Percentiles rank a stretch among this genome's conserved stretches.
These are phyloP conservation scores for Sabellastarte sp. DNA, from an alignment of 2,888 invertebrate genomes.

Conservation along the genomic window DNA sequence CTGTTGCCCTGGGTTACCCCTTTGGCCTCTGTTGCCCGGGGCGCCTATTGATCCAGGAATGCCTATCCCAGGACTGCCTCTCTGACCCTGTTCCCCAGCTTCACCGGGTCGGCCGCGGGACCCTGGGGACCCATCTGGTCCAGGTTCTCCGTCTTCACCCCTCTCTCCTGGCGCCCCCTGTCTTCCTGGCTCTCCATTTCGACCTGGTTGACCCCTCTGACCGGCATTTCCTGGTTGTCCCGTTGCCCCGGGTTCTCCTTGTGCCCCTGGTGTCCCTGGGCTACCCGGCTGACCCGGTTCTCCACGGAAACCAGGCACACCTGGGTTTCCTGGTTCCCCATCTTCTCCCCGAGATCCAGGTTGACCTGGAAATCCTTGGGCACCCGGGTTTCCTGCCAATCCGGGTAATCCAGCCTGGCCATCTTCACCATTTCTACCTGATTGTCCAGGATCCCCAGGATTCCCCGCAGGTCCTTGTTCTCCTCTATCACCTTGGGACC, in stretches of 20 bases:
- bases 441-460: constrained; percentile 6
- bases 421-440: constrained; percentile 15
- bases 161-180: background rate
- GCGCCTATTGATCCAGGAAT: background rate
- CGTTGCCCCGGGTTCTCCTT: constrained; percentile 15
- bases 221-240: constrained; percentile 8
- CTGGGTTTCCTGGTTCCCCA: background rate
- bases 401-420: constrained; percentile 28
- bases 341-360: constrained; percentile 1
- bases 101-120: constrained; percentile 10
- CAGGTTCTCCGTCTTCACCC: constrained; percentile 8
- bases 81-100: constrained; percentile 2
- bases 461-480: constrained; percentile 34
- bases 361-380: constrained; percentile 7
- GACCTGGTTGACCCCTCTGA: constrained; percentile 4
- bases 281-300: constrained; percentile 2
- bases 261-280: constrained; percentile 10
- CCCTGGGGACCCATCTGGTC: constrained; percentile 11
- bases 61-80: background rate
- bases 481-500: constrained; percentile 55
- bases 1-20: constrained; percentile 16
- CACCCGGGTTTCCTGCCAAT: constrained; percentile 13
- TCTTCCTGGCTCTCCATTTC: constrained; percentile 35
- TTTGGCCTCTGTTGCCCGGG: constrained; percentile 7
- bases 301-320: too few relatives aligned